Evolutionary conservation across 2,797 vertebrate species (phyloP).

Genomic region (Cheirogaleus major): DNA sequence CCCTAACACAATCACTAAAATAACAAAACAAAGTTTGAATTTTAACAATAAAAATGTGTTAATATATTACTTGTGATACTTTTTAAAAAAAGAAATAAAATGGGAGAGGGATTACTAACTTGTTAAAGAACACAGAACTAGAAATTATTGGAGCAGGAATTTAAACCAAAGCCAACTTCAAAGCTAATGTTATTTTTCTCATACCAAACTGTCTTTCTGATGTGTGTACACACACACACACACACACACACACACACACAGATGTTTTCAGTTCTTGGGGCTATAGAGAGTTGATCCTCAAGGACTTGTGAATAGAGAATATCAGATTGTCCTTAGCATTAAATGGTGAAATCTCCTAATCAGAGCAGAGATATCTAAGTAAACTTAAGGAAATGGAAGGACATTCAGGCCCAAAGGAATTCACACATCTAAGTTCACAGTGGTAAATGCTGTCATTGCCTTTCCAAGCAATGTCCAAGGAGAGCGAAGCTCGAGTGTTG

Average conservation of each 20-base stretch:
- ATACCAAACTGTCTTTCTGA: background rate
- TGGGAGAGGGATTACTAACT: background rate
- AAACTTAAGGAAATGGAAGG: background rate
- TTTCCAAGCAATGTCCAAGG: background rate
- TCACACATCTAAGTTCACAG: background rate
- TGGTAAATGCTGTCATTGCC: background rate
- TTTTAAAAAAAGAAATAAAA: background rate
- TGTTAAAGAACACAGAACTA: background rate
- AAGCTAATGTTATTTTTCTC: background rate
- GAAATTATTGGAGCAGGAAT: background rate
- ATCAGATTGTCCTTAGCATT: background rate
- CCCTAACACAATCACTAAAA: background rate
- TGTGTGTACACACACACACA: background rate
- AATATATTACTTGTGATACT: background rate
- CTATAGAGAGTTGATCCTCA: background rate
- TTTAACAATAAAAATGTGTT: background rate
- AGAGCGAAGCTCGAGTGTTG: background rate
- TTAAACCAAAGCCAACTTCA: background rate
- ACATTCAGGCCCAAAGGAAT: background rate
- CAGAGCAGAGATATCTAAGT: background rate
- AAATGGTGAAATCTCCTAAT: background rate
- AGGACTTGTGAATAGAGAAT: background rate
- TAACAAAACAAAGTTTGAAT: conserved; percentile 4
- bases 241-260: background rate
- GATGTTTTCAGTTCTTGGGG: background rate